A percentile compares a stretch with the other conserved stretches of the same genome.
Evolutionary conservation across 2,113 vertebrate species (phyloP).

Genomic region (Leuciscus idus): DNA sequence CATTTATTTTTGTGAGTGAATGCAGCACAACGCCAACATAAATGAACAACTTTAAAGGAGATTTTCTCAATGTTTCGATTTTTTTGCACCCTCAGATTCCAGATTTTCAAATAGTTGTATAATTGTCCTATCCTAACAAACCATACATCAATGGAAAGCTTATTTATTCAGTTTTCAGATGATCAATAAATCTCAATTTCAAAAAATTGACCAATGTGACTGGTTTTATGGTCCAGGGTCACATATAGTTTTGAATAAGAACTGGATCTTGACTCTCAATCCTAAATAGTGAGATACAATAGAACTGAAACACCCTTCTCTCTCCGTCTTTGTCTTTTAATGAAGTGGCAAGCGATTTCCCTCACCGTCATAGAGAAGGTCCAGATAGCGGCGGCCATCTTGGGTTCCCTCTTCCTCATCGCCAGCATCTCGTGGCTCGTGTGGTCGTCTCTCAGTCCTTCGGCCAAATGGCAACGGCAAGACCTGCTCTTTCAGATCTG

Average conservation of each 20-base stretch:
- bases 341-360: conserved; percentile 98
- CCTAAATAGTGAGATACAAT: neutral
- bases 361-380: conserved; percentile 99
- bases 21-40: too few relatives aligned
- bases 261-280: neutral
- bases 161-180: too few relatives aligned
- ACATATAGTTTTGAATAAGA: neutral
- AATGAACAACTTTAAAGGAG: too few relatives aligned
- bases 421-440: conserved; percentile 99
- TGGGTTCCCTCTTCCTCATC: conserved; percentile 97
- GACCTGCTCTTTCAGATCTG: conserved; percentile 99
- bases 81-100: too few relatives aligned
- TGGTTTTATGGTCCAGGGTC: too few relatives aligned
- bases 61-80: too few relatives aligned
- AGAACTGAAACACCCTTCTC: neutral
- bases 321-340: conserved; percentile 36
- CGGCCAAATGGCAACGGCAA: conserved; percentile 97
- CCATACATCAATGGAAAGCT: too few relatives aligned
- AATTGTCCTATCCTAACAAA: too few relatives aligned
- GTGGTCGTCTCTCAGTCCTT: conserved; percentile 98
- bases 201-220: too few relatives aligned
- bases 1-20: too few relatives aligned
- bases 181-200: too few relatives aligned
- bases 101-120: too few relatives aligned
- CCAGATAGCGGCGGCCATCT: conserved; percentile 95